Base-by-base conservation (phyloP, 2,888 invertebrate genomes). In the Philereme transversata region DNA sequence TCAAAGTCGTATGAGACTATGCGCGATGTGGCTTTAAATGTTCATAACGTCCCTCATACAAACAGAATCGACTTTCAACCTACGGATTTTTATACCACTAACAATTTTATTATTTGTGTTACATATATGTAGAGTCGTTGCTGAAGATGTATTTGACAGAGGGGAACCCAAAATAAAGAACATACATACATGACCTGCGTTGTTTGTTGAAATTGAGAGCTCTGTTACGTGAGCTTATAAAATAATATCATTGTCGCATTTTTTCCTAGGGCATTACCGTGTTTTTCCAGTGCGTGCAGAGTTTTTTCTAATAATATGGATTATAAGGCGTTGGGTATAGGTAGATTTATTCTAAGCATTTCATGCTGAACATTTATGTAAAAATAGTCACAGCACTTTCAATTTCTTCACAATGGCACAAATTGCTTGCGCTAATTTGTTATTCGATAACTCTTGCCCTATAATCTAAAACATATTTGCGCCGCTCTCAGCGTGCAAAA, bases 381-480 rank as follows among this genome's bases (percentile, higher is more conserved):
- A 1, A 3, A 22, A 3, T 22, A 38, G 49, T 50, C 59, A 50
- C 33, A 54, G 11, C 11, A 50, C 40, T 78, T 76, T 74, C 78
- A 71, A 10, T 51, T 56, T 59, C 48, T 60, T 57, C 46, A 57
- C 55, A 22, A 22, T 1, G 22, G 22, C 22, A 75, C 73, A 81
- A 86, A 83, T 87, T 83, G 75, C 67, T 56, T 53, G 77, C 82
- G 81, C 83, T 84, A 85, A 87, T 84, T 82, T 75, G 82, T 81
- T 78, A 86, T 84, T 81, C 86, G 82, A 86, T 86, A 87, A 82
- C 79, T 76, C 71, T 69, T 72, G 69, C 38, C 7, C 89, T 89
- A 89, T 89, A 84, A 87, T 84, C 74, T 77, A 81, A 82, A 79
- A 81, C 77, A 78, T 78, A 88, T 90, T 87, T 74, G 84, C 73